Evolutionary conservation across 2,888 invertebrate species (phyloP), one percentile per base, ranked within the genome.

Genomic region (Ametastegia equiseti): DNA sequence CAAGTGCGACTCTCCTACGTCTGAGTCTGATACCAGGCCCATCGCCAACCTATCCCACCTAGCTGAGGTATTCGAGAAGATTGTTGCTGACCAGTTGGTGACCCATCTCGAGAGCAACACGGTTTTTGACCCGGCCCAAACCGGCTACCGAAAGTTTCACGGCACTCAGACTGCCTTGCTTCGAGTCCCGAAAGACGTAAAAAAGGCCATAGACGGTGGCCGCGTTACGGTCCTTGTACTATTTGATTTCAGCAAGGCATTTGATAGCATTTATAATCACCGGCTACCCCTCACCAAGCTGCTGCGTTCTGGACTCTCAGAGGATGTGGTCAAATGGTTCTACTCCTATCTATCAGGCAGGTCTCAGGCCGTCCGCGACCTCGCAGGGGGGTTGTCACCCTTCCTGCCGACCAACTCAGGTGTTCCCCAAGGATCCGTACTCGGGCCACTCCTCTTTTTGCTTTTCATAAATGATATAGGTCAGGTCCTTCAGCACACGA

Each of bases 381-480:
- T 27, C 2, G 11, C 57, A 6, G 27, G 27, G 0, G 1, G 4
- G 2, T 6, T 5, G 9, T 6, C 5, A 42, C 42, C 42, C 27
- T 57, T 57, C 5, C 5, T 57, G 27, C 19, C 27, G 6, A 27
- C 23, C 2, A 7, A 57, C 1, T 57, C 54, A 7, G 63, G 30
- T 2, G 63, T 63, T 0, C 63, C 63, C 15, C 63, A 33, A 15
- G 63, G 63, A 1, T 33, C 36, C 0, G 79, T 83, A 0, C 60
- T 81, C 0, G 79, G 82, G 2, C 0, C 82, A 57, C 0, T n/a
- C 78, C 0, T n/a, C 54, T 80, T 83, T 11, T 57, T 69, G 1
- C 36, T 81, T 4, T 79, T 42, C 9, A 65, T 81, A 0, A 82
- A 79, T 23, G 82, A 80, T 11, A 67, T 80, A 3, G 65, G 50